These are phyloP conservation scores for Eupithecia inturbata DNA, from an alignment of 2,888 invertebrate species.

Conservation along the genomic window DNA sequence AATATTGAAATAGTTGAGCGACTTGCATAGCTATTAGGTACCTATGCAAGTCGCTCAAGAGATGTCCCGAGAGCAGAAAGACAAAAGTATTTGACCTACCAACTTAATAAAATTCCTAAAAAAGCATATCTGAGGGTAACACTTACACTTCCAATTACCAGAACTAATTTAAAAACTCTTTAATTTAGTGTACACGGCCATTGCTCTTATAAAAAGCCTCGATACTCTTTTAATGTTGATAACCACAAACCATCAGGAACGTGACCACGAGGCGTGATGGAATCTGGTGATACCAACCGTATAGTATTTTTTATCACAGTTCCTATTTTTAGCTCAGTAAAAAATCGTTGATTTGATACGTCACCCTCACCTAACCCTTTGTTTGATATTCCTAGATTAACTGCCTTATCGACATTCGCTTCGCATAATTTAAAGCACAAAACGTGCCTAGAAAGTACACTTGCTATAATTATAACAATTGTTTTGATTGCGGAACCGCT, in stretches of 20 bases:
- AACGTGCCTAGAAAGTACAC: slow-evolving; percentile 59
- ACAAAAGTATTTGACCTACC: not conserved
- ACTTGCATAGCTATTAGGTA: slow-evolving; percentile 24
- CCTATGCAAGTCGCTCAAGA: no score
- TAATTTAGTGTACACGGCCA: slow-evolving; percentile 39
- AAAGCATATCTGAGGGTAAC: not conserved
- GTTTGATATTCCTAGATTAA: slow-evolving; percentile 18
- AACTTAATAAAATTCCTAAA: not conserved
- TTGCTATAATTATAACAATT: slow-evolving; percentile 58
- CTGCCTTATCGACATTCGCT: slow-evolving; percentile 17
- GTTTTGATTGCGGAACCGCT: slow-evolving; percentile 55
- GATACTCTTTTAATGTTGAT: slow-evolving; percentile 44
- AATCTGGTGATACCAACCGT: slow-evolving; percentile 48
- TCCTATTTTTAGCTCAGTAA: slow-evolving; percentile 25
- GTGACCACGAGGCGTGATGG: slow-evolving; percentile 56
- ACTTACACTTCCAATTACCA: not conserved
- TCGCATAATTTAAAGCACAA: slow-evolving; percentile 38
- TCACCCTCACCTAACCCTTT: slow-evolving; percentile 10
- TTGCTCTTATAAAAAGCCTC: slow-evolving; percentile 44
- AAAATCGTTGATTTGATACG: not conserved
- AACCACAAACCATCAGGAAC: slow-evolving; percentile 53
- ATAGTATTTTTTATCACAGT: slow-evolving; percentile 38
- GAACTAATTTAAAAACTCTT: slow-evolving; percentile 26
- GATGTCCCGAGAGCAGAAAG: not conserved
- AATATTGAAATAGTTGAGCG: slow-evolving; percentile 41